Evolutionary conservation across 2,888 invertebrate genomes (phyloP).

Genomic region (Sarcophaga subvicina): DNA sequence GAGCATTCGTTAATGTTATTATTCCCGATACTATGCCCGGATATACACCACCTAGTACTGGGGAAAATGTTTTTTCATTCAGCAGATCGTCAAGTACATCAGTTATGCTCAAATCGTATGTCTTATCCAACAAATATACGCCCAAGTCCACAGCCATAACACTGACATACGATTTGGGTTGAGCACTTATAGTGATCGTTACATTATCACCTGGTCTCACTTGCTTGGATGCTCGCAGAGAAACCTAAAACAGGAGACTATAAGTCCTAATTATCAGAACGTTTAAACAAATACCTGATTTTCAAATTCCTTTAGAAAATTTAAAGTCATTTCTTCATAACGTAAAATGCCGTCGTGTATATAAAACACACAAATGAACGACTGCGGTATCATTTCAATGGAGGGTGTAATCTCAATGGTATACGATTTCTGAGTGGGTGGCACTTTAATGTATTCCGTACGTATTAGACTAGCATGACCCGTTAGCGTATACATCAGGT

Average conservation of each 20-base stretch:
- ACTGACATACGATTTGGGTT: conserved; percentile 92
- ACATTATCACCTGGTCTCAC: conserved; percentile 89
- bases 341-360: conserved; percentile 49
- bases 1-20: conserved; percentile 78
- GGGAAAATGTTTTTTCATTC: neutral
- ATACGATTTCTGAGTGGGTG: conserved; percentile 42
- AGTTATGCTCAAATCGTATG: conserved; percentile 70
- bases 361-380: conserved; percentile 53
- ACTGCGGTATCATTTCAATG: conserved; percentile 56
- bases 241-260: conserved; percentile 82
- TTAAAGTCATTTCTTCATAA: conserved; percentile 47
- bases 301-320: conserved; percentile 38
- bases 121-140: conserved; percentile 44
- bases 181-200: conserved; percentile 89
- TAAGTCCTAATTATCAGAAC: neutral
- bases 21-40: conserved; percentile 75
- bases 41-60: conserved; percentile 2
- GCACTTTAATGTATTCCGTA: conserved; percentile 28
- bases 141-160: conserved; percentile 79
- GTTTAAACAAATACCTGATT: conserved; percentile 38
- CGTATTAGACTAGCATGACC: conserved; percentile 42
- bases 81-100: neutral
- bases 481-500: conserved; percentile 47
- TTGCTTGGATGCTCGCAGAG: conserved; percentile 85
- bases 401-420: conserved; percentile 45